Percentiles rank a stretch among this genome's conserved stretches.
phyloP scores from a whole-genome alignment of 2,797 vertebrate species.

The Trematomus bernacchii region DNA sequence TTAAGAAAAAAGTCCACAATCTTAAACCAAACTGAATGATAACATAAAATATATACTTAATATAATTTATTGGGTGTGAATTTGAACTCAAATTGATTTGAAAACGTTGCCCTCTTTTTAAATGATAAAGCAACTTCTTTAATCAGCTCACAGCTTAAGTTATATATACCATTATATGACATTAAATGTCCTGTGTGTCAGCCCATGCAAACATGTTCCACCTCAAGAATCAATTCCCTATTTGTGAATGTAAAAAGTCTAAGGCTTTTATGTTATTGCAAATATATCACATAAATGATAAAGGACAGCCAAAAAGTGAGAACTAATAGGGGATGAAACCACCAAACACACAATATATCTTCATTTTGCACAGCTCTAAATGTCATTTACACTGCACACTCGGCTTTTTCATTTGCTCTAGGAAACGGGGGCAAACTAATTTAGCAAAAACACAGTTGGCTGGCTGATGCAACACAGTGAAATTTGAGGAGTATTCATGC shows the following conservation, averaged over 20 bases:
- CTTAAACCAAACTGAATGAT: neutral
- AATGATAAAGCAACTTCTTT: neutral
- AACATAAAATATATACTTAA: neutral
- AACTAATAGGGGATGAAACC: neutral
- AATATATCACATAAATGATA: conserved; percentile 6
- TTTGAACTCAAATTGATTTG: neutral
- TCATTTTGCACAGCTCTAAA: conserved; percentile 26
- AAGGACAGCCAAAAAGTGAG: conserved; percentile 5
- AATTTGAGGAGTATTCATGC: conserved; percentile 81
- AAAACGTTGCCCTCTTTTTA: neutral
- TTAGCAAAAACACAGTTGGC: conserved; percentile 75
- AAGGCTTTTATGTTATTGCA: neutral
- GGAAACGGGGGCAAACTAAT: conserved; percentile 79
- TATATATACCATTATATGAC: neutral
- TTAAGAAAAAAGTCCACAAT: neutral
- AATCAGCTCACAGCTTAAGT: neutral
- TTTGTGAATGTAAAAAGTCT: neutral
- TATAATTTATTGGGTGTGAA: neutral
- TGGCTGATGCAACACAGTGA: conserved; percentile 85
- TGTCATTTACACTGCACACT: conserved; percentile 59
- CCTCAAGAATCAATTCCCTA: neutral
- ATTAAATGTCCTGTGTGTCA: neutral
- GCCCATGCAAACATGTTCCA: neutral
- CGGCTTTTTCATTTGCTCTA: conserved; percentile 69
- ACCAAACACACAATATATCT: conserved; percentile 7